These are phyloP conservation scores for Halisarca cf. caerulea DNA, from an alignment of 37 sponge, comb jelly and placozoan genomes.

Conservation along the genomic window DNA sequence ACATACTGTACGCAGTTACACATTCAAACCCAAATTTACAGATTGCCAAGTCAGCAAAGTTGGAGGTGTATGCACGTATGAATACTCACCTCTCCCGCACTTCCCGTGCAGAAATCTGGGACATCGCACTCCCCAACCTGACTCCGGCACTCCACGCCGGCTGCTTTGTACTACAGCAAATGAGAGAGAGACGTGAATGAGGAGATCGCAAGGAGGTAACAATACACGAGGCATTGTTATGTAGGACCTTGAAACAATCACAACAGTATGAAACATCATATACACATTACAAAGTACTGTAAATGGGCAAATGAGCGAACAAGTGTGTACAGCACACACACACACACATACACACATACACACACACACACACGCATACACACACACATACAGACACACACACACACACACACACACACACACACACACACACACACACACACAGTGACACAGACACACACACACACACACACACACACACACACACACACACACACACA, in stretches of 20 bases:
- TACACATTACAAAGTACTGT: too few relatives aligned
- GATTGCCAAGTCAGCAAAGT: too few relatives aligned
- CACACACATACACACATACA: background rate
- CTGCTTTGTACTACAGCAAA: background rate
- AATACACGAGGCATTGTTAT: too few relatives aligned
- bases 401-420: slow-evolving; percentile 16
- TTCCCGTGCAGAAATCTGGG: slow-evolving; percentile 62
- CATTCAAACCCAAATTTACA: too few relatives aligned
- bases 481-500: slow-evolving; percentile 24
- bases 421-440: slow-evolving; percentile 24
- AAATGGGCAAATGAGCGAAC: too few relatives aligned
- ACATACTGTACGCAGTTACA: too few relatives aligned
- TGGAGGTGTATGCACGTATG: too few relatives aligned
- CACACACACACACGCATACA: slow-evolving; percentile 14
- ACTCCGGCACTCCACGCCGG: background rate
- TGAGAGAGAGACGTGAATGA: too few relatives aligned
- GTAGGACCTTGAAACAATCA: too few relatives aligned
- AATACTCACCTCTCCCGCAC: slow-evolving; percentile 19
- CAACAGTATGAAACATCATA: too few relatives aligned
- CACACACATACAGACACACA: slow-evolving; percentile 14
- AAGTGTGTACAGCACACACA: too few relatives aligned
- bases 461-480: slow-evolving; percentile 21
- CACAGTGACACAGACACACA: background rate
- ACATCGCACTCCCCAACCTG: slow-evolving; percentile 34
- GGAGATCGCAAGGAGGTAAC: too few relatives aligned